phyloP scores from a whole-genome alignment of 2,797 vertebrate genomes.

The Spheniscus humboldti region DNA sequence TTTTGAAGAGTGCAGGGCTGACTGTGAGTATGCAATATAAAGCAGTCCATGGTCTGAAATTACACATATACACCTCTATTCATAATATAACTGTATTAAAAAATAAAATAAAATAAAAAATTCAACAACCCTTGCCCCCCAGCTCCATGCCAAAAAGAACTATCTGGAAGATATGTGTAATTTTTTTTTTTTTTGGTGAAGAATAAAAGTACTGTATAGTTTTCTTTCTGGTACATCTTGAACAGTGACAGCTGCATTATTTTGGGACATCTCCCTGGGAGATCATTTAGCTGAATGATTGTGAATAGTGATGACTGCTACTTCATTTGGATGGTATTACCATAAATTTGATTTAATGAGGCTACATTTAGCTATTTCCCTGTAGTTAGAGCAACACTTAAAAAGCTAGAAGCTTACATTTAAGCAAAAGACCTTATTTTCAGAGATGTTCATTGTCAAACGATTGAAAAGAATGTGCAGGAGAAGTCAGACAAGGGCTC shows the following conservation, averaged over 20 bases:
- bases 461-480: not conserved
- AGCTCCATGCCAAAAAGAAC: not conserved
- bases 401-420: not conserved
- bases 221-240: not conserved
- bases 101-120: not conserved
- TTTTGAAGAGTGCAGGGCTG: not conserved
- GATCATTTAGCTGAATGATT: slow-evolving; percentile 42
- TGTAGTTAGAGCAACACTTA: not conserved
- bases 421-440: not conserved
- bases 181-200: not conserved
- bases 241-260: slow-evolving; percentile 37
- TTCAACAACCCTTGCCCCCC: not conserved
- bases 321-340: slow-evolving; percentile 24
- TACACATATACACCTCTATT: not conserved
- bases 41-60: not conserved
- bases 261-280: slow-evolving; percentile 25
- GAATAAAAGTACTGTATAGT: not conserved
- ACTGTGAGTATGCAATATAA: not conserved
- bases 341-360: slow-evolving; percentile 52
- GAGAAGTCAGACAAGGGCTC: not conserved
- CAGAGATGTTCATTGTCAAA: not conserved
- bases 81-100: not conserved
- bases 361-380: not conserved
- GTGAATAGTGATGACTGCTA: slow-evolving; percentile 18
- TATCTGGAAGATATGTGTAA: not conserved